Base-by-base conservation (phyloP, 2,888 invertebrate species). In the Anoncus sp. region DNA sequence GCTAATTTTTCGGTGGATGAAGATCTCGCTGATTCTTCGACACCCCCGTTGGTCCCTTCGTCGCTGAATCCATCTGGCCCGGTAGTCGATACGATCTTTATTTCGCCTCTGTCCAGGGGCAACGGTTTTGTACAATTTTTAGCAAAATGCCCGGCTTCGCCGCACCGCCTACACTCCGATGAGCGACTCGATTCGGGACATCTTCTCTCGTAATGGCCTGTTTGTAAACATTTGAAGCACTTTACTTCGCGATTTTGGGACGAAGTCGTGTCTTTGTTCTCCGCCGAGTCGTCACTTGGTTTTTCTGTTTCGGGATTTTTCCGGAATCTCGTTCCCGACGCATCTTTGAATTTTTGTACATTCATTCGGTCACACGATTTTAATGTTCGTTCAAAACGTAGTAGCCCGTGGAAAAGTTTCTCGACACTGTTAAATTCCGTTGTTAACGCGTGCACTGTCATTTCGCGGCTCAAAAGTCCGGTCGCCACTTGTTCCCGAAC, bases 71-170 rank as follows among this genome's bases (percentile, higher is more conserved):
- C n/a, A n/a, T n/a, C n/a, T n/a, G n/a, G n/a, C n/a, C n/a, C n/a
- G n/a, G n/a, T 18, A 45, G 43, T 3, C 16, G 22, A 16, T 27
- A 77, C 43, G 18, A 71, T 24, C 20, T 55, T 60, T 1, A 80
- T 60, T 7, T 75, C 77, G 0, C 59, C 67, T 16, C 49, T 47
- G 10, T 38, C 75, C 35, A 71, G 16, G 6, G 75, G 62, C 20
- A 53, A 47, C 43, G 80, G 80, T 35, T 72, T 78, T 6, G 7
- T 53, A 20, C 76, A 78, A 55, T 62, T 24, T 14, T 77, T 78
- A 18, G 74, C 53, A 14, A 53, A 59, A 60, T 81, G 76, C 12
- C 72, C 77, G 16, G 35, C 6, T 7, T 70, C 43, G 2, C 75
- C 72, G 18, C 75, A 80, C 3, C 59, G 20, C 16, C 20, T 51